These are phyloP conservation scores for Ommatoiulus sabulosus DNA, from an alignment of 2,888 invertebrate species.

Conservation along the genomic window DNA sequence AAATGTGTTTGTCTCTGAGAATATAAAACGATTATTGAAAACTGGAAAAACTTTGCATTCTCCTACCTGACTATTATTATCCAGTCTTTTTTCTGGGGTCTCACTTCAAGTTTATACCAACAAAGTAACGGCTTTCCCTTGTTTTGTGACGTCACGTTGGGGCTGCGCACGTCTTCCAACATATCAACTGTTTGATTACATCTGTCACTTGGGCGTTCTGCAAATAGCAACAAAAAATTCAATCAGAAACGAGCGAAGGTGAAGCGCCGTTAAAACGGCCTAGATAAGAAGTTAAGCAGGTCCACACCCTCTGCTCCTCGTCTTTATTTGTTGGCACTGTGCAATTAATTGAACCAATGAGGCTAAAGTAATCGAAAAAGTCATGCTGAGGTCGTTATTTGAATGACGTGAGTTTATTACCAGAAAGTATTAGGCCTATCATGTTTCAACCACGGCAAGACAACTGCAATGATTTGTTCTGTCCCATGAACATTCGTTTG, in stretches of 20 bases:
- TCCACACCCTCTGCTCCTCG: neutral
- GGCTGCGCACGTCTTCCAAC: conserved; percentile 90
- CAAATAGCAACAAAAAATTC: conserved; percentile 15
- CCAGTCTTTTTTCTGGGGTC: conserved; percentile 90
- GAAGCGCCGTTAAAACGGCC: neutral
- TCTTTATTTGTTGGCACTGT: neutral
- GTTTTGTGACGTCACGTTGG: conserved; percentile 84
- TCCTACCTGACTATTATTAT: conserved; percentile 71
- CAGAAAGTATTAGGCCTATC: neutral
- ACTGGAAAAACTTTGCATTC: neutral
- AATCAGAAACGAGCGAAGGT: neutral
- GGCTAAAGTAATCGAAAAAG: conserved; percentile 3
- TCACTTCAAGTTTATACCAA: conserved; percentile 89
- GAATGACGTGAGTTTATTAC: neutral
- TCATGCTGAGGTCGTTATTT: neutral
- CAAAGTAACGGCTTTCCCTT: conserved; percentile 88
- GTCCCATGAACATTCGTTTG: too few relatives aligned
- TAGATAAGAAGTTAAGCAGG: too few relatives aligned
- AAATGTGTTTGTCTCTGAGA: neutral
- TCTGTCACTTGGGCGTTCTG: conserved; percentile 81
- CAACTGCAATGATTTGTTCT: neutral
- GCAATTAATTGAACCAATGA: neutral
- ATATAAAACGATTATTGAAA: neutral
- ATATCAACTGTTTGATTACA: conserved; percentile 95
- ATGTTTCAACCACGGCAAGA: neutral